Evolutionary conservation across 2,797 vertebrate genomes (phyloP).

Genomic region (Microctenopoma steveboyesi): DNA sequence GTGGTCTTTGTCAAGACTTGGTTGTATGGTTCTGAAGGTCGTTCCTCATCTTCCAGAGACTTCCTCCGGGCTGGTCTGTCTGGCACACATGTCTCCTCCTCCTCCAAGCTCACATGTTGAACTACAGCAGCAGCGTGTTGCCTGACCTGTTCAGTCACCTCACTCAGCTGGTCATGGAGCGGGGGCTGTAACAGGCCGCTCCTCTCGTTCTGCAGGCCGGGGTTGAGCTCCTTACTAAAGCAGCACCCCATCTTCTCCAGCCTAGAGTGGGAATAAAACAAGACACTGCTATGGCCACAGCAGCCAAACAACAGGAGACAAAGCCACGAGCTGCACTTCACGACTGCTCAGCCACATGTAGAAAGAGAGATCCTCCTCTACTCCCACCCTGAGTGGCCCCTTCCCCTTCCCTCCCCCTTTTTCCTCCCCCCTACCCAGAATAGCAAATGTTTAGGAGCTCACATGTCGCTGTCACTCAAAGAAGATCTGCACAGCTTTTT

Average conservation of each 20-base stretch:
- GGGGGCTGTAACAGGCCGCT: conserved; percentile 73
- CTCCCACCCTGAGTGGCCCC: conserved; percentile 39
- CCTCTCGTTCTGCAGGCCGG: conserved; percentile 69
- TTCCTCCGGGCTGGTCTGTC: conserved; percentile 6
- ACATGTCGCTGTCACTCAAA: conserved; percentile 85
- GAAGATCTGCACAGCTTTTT: conserved; percentile 37
- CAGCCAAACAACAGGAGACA: conserved; percentile 53
- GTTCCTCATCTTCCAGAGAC: conserved; percentile 25
- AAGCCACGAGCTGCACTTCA: conserved; percentile 61
- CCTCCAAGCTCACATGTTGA: conserved; percentile 58
- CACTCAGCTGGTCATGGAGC: conserved; percentile 35
- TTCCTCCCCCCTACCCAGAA: conserved; percentile 76
- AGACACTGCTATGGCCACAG: conserved; percentile 39
- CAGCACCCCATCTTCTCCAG: conserved; percentile 82
- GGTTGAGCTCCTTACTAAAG: conserved; percentile 81
- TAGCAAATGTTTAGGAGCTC: conserved; percentile 80
- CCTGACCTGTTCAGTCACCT: conserved; percentile 60
- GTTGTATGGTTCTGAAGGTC: conserved; percentile 14
- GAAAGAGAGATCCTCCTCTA: conserved; percentile 65
- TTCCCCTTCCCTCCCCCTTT: conserved; percentile 41
- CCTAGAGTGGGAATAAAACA: conserved; percentile 56
- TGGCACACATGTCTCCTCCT: conserved; percentile 26
- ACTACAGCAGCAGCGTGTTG: conserved; percentile 56
- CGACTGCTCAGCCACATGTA: conserved; percentile 54
- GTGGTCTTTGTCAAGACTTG: conserved; percentile 17